Percentiles rank a stretch among this genome's conserved stretches.
Evolutionary conservation across 2,888 invertebrate species (phyloP).

Genomic region (Apodemia zela): DNA sequence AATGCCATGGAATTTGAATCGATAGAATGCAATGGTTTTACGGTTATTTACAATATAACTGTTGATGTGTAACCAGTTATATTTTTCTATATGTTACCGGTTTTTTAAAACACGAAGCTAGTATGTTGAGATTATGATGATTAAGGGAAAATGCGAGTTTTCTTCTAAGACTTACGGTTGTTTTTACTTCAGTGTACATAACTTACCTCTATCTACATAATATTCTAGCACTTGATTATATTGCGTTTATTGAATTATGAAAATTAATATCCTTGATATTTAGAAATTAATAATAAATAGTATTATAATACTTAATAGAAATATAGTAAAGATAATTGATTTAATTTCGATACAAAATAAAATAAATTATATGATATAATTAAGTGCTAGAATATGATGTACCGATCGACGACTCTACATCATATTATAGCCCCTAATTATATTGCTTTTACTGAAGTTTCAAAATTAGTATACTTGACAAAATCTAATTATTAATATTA

Average conservation of each 20-base stretch:
- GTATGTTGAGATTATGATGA: background rate
- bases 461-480: too few species aligned
- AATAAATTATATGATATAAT: too few species aligned
- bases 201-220: background rate
- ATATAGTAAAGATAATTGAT: too few species aligned
- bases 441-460: too few species aligned
- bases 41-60: constrained; percentile 21
- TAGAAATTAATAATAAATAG: background rate
- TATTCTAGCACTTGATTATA: background rate
- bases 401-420: too few species aligned
- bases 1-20: constrained; percentile 40
- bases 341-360: too few species aligned
- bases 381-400: too few species aligned
- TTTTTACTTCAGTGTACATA: background rate
- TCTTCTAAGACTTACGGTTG: constrained; percentile 10
- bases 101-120: constrained; percentile 23
- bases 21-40: constrained; percentile 36
- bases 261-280: background rate
- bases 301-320: too few species aligned
- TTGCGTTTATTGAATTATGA: background rate
- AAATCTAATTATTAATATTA: too few species aligned
- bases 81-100: constrained; percentile 29
- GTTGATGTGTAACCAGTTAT: constrained; percentile 21
- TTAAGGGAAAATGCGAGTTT: constrained; percentile 8
- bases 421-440: too few species aligned